Evolutionary conservation across 2,888 invertebrate species (phyloP), one percentile per base, ranked within the genome.

Genomic region (Cylloceria caligata): DNA sequence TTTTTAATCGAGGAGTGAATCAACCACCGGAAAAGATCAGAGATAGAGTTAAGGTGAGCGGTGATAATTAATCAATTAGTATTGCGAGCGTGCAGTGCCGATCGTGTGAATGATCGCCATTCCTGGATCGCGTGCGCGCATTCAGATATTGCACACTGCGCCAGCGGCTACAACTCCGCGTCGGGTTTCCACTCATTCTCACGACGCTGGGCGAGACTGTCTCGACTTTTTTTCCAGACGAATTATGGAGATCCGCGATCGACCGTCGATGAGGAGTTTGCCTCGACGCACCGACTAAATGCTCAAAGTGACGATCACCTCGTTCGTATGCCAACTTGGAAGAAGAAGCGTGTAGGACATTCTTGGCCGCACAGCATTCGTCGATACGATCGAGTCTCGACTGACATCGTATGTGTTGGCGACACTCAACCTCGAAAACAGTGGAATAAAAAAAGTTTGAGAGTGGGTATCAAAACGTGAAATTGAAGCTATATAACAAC

Each of bases 261-360:
- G 52, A 16, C 42, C 16, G 34, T 39, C 57, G 74, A 69, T 27
- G 64, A 79, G 69, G 57, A 52, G n/a, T 68, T 68, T 45, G 75
- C 55, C 39, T 36, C 67, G 47, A 57, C 57, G 67, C 30, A 39
- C 11, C 76, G 77, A 60, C 76, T 68, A 55, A 81, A 67, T 65
- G 65, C 55, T 65, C 57, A 60, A 76, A 81, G 77, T 68, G 81
- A 81, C 52, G 21, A 42, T 30, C 49, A 34, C 62, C 34, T 71
- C 64, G 47, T 55, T 47, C 71, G 49, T 45, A 19, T 68, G 19
- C 72, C 52, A 39, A 36, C 13, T 45, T 47, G 7, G 39, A 67
- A 55, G 68, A 84, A 83, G 79, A 84, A 83, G 69, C 65, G 68
- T 80, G 78, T 82, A 78, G 49, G 76, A 80, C 82, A 85, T 84